Evolutionary conservation across 1,140 invertebrate species (phyloP), one percentile per base, ranked within the genome.

Genomic region (Xylocopa sonorina): DNA sequence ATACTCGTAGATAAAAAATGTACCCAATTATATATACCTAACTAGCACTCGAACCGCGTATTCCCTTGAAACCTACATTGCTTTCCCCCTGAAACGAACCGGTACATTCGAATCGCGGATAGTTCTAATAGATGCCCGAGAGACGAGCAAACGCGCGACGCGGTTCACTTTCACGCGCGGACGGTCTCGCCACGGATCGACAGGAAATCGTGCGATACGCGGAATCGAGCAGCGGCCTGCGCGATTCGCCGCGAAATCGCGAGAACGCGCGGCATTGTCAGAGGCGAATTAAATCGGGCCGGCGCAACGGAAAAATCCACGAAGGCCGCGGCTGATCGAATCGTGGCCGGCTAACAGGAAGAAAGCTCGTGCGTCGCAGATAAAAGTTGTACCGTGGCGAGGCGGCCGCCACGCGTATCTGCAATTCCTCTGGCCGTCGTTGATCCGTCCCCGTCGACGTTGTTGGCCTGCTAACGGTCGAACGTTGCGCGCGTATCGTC

Each of bases 341-440:
- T 68, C 73, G 73, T 16, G 16, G 38, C 21, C n/a, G 50, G 34
- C 55, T 60, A 78, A 71, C 75, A 71, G 75, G 75, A 78, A 78
- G 75, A 78, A 78, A 78, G 75, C 67, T 60, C 43, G 62, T 51
- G 73, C 73, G 38, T 32, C 63, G 75, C 75, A 78, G 75, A 78
- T 78, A 78, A 71, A 78, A 43, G 60, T 16, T 10, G 29, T 5
- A 27, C 18, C 57, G 57, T 9, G 57, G 9, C 29, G 32, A 60
- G 32, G 27, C n/a, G 72, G 34, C 29, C 41, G 60, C 38, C 50
- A n/a, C n/a, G n/a, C n/a, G n/a, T 58, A 67, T 76, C 74, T 67
- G 41, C 63, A 7, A 68, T 68, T 76, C 53, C 63, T 48, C 16
- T 76, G 74, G 41, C 41, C 63, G n/a, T 76, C 53, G 74, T 53